Base-by-base conservation (phyloP, 2,113 vertebrate genomes). In the Poicephalus gulielmi region DNA sequence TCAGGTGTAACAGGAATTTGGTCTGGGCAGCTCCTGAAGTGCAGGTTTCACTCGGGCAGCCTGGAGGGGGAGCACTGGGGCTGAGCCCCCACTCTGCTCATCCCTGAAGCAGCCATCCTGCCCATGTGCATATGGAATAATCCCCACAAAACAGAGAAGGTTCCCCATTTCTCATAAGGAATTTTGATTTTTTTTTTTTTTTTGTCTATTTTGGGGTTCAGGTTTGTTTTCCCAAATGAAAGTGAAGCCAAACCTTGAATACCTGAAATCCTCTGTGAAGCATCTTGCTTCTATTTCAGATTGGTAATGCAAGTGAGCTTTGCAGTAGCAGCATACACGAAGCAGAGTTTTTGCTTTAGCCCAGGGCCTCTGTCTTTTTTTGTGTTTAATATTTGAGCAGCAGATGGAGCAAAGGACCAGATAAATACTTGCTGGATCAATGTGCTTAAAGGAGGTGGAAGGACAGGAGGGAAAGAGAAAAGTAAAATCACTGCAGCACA, bases 341-440 rank as follows among this genome's bases (percentile, higher is more conserved):
- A 63, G 12, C 5, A 74, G 31, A 23, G 10, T 37, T 80, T 82
- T 37, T 70, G 23, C 44, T 69, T 35, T n/a, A 47, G 68, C 41
- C 15, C 9, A 20, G 73, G 49, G 17, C 3, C 83, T 91, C 67
- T 66, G 33, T 37, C 50, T 84, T 71, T 77, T 43, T 55, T 75
- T 10, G 11, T 39, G 27, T 94, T 55, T 85, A 77, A 25, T 63
- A 73, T 92, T 91, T 94, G 87, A 74, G 92, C 88, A 96, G 93
- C 90, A 96, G 97, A 89, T 97, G 96, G 94, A 94, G 92, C 85
- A 95, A 70, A 96, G 93, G 53, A 92, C 83, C 83, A 75, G 90
- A 41, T 14, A 93, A 91, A 94, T 31, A 6, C 53, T 47, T 33
- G 43, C 46, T 86, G 80, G 46, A 49, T 83, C 35, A 7, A 3